These are phyloP conservation scores for Tethya wilhelma DNA, from an alignment of 37 sponge, comb jelly and placozoan genomes.

Conservation along the genomic window DNA sequence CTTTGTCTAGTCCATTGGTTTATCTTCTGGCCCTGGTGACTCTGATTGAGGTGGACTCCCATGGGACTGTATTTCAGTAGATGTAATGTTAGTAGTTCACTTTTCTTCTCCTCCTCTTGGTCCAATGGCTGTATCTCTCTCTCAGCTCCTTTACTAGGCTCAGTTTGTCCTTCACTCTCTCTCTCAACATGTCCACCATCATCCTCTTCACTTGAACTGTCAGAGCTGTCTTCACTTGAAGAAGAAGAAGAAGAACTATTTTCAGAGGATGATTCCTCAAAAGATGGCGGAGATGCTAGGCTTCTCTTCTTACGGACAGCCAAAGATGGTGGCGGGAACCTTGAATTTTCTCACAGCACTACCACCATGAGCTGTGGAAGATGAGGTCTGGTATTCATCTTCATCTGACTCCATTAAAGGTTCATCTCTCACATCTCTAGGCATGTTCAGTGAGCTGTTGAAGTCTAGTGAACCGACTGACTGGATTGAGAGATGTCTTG, in stretches of 20 bases:
- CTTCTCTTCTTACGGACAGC: slow-evolving; percentile 2
- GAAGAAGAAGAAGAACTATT: not conserved
- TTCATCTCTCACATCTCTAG: not conserved
- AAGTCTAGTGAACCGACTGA: slow-evolving; percentile 27
- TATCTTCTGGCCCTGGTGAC: too few species aligned
- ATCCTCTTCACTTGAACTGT: too few species aligned
- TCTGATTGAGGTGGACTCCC: too few species aligned
- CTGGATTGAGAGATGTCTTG: slow-evolving; percentile 12
- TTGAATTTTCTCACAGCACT: not conserved
- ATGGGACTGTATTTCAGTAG: too few species aligned
- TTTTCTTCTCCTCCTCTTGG: too few species aligned
- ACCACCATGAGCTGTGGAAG: not conserved
- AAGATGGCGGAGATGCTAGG: not conserved
- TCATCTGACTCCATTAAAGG: slow-evolving; percentile 18
- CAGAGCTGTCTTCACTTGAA: too few species aligned
- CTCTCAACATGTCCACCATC: too few species aligned
- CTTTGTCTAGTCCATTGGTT: too few species aligned
- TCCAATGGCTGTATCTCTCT: too few species aligned
- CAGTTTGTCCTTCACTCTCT: too few species aligned
- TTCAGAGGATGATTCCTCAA: not conserved
- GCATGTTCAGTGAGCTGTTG: not conserved
- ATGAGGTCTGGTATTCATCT: slow-evolving; percentile 7
- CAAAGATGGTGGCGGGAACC: slow-evolving; percentile 2
- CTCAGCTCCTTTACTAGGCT: too few species aligned
- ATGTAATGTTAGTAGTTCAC: too few species aligned